Conservation (phyloP, 2,113 vertebrate genomes). For the Polypterus bichir region DNA sequence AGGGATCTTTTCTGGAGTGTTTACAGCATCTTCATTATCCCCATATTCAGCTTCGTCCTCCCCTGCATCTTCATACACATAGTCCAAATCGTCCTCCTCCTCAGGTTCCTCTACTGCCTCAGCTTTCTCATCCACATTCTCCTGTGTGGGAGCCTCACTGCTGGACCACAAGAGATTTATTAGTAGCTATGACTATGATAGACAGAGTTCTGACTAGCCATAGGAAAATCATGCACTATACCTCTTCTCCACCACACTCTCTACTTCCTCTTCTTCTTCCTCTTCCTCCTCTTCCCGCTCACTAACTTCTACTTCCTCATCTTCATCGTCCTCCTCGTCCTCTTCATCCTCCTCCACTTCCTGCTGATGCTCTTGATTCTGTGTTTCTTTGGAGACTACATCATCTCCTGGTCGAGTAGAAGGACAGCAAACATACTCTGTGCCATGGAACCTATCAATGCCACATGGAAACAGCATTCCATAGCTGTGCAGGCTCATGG, state of each 20-base stretch:
- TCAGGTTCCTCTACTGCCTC: conserved; percentile 46
- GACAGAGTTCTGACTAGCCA: no score
- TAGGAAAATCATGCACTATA: neutral
- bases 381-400: conserved; percentile 38
- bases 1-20: conserved; percentile 56
- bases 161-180: no score
- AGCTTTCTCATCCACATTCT: conserved; percentile 39
- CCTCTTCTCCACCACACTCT: conserved; percentile 23
- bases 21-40: conserved; percentile 54
- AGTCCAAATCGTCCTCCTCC: conserved; percentile 60
- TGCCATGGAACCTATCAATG: conserved; percentile 80
- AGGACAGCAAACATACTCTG: conserved; percentile 89
- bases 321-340: conserved; percentile 54
- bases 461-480: conserved; percentile 91
- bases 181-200: no score
- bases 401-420: conserved; percentile 48
- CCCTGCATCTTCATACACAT: conserved; percentile 61
- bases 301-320: conserved; percentile 50
- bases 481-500: conserved; percentile 76
- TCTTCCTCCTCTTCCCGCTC: conserved; percentile 36
- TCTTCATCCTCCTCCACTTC: neutral
- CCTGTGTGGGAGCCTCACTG: conserved; percentile 64
- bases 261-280: conserved; percentile 31
- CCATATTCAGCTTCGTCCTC: conserved; percentile 67
- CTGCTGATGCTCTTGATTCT: neutral